These are phyloP conservation scores for chimpanzee (Pan troglodytes) DNA, from an alignment of 2,113 vertebrate species.

Conservation along the genomic window NHGRI_mPanTro3-v2.1_pri NC_072401.2:175985001-175985500, in stretches of 20 bases:
- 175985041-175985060: slow-evolving; percentile 14
- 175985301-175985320: neutral
- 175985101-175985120: neutral
- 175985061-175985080: neutral
- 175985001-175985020: neutral
- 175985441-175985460: neutral
- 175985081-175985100: neutral
- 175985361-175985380: neutral
- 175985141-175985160: neutral
- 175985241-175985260: neutral
- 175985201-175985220: neutral
- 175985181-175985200: neutral
- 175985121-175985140: neutral
- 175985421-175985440: neutral
- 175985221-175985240: neutral
- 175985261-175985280: neutral
- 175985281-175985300: neutral
- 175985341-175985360: neutral
- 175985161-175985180: neutral
- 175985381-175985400: neutral
- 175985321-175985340: neutral
- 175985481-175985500: neutral
- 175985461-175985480: neutral
- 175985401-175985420: neutral
- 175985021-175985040: neutral